phyloP scores from a whole-genome alignment of 1,140 invertebrate genomes.

The Cecropterus lyciades region DNA sequence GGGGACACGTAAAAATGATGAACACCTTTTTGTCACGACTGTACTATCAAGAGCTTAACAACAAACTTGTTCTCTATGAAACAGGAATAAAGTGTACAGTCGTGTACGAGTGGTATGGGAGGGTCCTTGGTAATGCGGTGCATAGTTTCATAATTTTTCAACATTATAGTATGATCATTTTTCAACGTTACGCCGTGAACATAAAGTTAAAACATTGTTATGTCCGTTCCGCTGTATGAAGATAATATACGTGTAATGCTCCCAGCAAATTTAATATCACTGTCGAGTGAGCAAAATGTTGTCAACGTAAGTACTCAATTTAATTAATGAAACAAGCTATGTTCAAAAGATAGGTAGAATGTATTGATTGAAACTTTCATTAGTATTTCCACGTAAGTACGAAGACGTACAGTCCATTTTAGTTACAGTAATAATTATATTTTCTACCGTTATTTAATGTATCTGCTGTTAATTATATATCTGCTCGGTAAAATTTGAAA shows the following conservation, averaged over 20 bases:
- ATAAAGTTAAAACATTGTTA: constrained; percentile 17
- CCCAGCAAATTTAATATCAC: background rate
- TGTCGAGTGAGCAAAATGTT: background rate
- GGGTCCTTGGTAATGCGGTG: constrained; percentile 13
- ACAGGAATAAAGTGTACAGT: constrained; percentile 9
- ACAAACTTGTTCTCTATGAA: constrained; percentile 7
- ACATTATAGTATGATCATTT: constrained; percentile 27
- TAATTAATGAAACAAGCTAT: background rate
- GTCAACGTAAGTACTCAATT: background rate
- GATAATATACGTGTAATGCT: background rate
- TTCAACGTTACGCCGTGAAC: constrained; percentile 12
- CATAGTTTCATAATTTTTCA: constrained; percentile 32
- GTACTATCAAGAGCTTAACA: constrained; percentile 2
- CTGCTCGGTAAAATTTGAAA: too few relatives aligned
- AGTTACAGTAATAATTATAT: too few relatives aligned
- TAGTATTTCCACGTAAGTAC: too few relatives aligned
- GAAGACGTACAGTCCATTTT: too few relatives aligned
- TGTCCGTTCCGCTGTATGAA: background rate
- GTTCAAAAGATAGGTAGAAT: too few relatives aligned
- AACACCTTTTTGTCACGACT: constrained; percentile 32
- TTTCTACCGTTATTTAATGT: too few relatives aligned
- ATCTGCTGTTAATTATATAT: too few relatives aligned
- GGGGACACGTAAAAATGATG: constrained; percentile 33
- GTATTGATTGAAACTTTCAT: too few relatives aligned
- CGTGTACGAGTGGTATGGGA: background rate